Conservation (phyloP, 2,888 invertebrate genomes). For the Charanyca ferruginea region DNA sequence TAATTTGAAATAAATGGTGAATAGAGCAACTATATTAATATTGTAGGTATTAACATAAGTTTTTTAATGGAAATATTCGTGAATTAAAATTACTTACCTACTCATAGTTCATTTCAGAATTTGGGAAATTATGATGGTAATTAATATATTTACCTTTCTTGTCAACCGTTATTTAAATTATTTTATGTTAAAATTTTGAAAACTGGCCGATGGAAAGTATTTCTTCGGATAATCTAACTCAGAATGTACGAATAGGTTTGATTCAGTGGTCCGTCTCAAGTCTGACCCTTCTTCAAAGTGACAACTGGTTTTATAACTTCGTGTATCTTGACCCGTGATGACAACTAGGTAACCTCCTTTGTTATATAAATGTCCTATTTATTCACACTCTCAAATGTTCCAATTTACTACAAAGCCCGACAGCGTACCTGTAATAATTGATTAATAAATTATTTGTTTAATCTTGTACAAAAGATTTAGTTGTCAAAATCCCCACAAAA, state of each 20-base stretch:
- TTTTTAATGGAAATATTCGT: neutral
- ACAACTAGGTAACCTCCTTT: conserved; percentile 25
- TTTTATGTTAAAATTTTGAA: too few species aligned
- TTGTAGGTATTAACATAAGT: neutral
- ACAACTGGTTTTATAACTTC: conserved; percentile 33
- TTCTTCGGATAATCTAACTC: neutral
- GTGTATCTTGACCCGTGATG: neutral
- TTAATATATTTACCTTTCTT: too few species aligned
- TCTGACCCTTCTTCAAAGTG: conserved; percentile 16
- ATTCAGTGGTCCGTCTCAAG: neutral
- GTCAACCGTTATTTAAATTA: too few species aligned
- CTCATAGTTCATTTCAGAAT: neutral
- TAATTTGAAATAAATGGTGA: conserved; percentile 39
- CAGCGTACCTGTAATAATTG: conserved; percentile 10
- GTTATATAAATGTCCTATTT: conserved; percentile 22
- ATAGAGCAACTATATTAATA: neutral
- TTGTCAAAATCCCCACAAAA: conserved; percentile 32
- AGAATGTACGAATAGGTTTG: neutral
- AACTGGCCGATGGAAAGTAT: too few species aligned
- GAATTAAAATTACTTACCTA: neutral
- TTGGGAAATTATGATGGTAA: neutral
- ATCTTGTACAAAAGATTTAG: conserved; percentile 27
- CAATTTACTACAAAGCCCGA: conserved; percentile 6
- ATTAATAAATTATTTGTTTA: conserved; percentile 40
- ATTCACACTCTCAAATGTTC: conserved; percentile 18